phyloP scores from a whole-genome alignment of 2,113 vertebrate genomes.

The Hipposideros armiger region DNA sequence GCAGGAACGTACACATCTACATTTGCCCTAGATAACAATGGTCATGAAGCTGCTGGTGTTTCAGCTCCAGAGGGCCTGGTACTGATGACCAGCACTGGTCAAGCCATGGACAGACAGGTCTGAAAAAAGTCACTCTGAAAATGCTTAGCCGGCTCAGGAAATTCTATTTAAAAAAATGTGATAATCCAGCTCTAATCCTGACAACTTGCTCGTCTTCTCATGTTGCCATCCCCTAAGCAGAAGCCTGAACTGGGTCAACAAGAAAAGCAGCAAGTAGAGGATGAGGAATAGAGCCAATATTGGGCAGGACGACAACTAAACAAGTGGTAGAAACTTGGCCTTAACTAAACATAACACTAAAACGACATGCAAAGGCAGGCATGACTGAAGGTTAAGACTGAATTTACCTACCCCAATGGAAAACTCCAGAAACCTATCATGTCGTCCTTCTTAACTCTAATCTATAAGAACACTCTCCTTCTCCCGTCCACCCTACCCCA shows the following conservation, averaged over 20 bases:
- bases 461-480: neutral
- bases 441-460: neutral
- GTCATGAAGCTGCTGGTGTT: neutral
- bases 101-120: neutral
- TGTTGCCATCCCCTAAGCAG: neutral
- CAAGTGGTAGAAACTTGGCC: neutral
- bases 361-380: neutral
- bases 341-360: neutral
- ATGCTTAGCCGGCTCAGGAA: neutral
- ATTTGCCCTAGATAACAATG: neutral
- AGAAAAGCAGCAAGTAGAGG: neutral
- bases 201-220: neutral
- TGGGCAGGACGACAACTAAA: neutral
- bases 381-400: neutral
- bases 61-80: neutral
- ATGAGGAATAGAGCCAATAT: neutral
- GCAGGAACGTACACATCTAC: neutral
- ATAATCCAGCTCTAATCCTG: neutral
- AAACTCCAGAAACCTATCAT: neutral
- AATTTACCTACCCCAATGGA: neutral
- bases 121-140: neutral
- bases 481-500: neutral
- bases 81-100: neutral
- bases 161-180: neutral
- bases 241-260: neutral